Evolutionary conservation across 2,113 vertebrate genomes (phyloP).

Genomic region (Phoxinus phoxinus): DNA sequence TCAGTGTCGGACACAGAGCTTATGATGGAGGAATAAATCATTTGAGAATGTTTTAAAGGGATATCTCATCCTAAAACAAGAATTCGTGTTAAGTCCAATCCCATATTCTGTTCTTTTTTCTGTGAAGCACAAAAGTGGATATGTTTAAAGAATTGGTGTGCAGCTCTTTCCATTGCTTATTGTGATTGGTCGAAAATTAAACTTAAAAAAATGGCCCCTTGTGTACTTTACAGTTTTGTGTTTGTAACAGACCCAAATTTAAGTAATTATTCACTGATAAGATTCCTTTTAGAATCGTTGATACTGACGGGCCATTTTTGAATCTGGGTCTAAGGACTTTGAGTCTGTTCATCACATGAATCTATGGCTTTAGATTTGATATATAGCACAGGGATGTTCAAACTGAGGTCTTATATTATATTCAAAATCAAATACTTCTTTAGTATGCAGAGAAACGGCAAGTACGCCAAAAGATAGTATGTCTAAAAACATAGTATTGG

Average conservation of each 20-base stretch:
- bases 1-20: conserved; percentile 23
- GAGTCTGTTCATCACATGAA: background rate
- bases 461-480: too few species aligned
- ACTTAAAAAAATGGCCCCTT: background rate
- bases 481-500: too few species aligned
- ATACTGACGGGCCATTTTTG: background rate
- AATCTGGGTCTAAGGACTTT: background rate
- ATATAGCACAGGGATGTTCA: too few species aligned
- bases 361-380: too few species aligned
- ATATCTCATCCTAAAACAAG: background rate
- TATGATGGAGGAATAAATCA: conserved; percentile 27
- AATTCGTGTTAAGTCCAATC: background rate
- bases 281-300: background rate
- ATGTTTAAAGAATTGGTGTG: background rate
- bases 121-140: background rate
- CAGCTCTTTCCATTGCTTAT: background rate
- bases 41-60: background rate
- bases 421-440: too few species aligned
- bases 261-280: background rate
- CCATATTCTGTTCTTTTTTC: background rate
- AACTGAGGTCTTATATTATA: too few species aligned
- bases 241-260: background rate
- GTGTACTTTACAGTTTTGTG: background rate
- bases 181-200: background rate
- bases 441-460: too few species aligned